These are phyloP conservation scores for Phyllopteryx taeniolatus DNA, from an alignment of 2,113 vertebrate species.

Conservation along the genomic window DNA sequence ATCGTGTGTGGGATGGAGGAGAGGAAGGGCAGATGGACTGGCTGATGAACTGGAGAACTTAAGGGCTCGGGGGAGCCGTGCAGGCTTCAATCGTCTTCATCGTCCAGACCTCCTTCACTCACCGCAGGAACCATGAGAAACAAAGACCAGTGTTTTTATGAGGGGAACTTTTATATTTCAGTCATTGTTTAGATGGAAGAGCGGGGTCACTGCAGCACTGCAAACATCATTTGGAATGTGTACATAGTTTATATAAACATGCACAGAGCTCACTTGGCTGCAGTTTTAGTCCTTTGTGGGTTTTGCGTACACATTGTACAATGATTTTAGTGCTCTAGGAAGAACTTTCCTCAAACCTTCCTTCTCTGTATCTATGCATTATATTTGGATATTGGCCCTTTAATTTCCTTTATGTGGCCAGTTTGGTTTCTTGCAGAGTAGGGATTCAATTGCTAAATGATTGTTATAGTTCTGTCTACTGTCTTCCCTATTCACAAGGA, in stretches of 20 bases:
- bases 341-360: neutral
- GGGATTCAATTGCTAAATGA: too few species aligned
- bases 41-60: constrained; percentile 14
- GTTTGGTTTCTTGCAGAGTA: neutral
- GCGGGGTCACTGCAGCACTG: constrained; percentile 15
- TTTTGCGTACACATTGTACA: constrained; percentile 19
- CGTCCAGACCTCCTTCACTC: constrained; percentile 31
- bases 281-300: constrained; percentile 29
- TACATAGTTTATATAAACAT: constrained; percentile 39
- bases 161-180: constrained; percentile 50
- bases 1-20: constrained; percentile 45
- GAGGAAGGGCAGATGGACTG: constrained; percentile 34
- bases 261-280: constrained; percentile 23
- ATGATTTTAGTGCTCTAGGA: constrained; percentile 7
- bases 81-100: constrained; percentile 47
- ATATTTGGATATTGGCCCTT: neutral
- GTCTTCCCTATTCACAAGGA: too few species aligned
- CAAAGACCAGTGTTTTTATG: constrained; percentile 51
- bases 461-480: too few species aligned
- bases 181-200: constrained; percentile 46
- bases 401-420: neutral
- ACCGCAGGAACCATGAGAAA: constrained; percentile 59
- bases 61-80: constrained; percentile 24
- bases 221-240: constrained; percentile 33
- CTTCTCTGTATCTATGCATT: neutral